Base-by-base conservation (phyloP, 2,113 vertebrate genomes). In the Oryzias javanicus region DNA sequence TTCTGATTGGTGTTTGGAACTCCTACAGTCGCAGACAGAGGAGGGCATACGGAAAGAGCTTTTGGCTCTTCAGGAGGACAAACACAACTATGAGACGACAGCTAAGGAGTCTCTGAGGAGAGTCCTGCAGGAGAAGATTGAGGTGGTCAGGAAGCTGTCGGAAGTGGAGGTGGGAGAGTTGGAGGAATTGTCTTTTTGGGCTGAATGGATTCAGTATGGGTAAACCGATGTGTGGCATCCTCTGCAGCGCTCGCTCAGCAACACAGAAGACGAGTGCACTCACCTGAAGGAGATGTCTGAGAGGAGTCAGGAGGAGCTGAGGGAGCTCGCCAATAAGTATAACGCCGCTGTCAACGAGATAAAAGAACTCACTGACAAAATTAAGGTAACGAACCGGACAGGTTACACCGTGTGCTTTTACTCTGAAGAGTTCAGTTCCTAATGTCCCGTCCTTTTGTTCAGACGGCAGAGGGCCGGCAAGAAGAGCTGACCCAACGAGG, bases 91-190 rank as follows among this genome's bases (percentile, higher is more conserved):
- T 27, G 97, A 99, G 89, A 98, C 95, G n/a, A 99, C 95, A 59
- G 96, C 97, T 70, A 99, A 98, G 93, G 97, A 98, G 91, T 96
- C 97, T 76, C 92, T 99, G 93, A 94, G 96, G 92, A 92, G 94
- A 88, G 97, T 98, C 80, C 93, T 99, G 89, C 96, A 99, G 93
- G 97, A 99, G 91, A 99, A 99, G 89, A 98, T 99, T 6, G 97
- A 98, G 88, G 97, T 98, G 86, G 95, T 97, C 88, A 86, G 96
- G 80, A 99, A 99, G 91, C 91, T 99, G 29, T 98, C 97, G 0
- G 97, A 99, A 90, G 96, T 98, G 64, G 97, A 98, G 97, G 97
- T 98, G 90, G n/a, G 54, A 55, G 14, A 13, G 12, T 12, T 35
- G 14, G 41, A 44, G 4, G 14, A 17, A 10, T 13, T 12, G 49